Evolutionary conservation across 2,113 vertebrate genomes (phyloP).

Genomic region (Microcebus lehilahytsara): DNA sequence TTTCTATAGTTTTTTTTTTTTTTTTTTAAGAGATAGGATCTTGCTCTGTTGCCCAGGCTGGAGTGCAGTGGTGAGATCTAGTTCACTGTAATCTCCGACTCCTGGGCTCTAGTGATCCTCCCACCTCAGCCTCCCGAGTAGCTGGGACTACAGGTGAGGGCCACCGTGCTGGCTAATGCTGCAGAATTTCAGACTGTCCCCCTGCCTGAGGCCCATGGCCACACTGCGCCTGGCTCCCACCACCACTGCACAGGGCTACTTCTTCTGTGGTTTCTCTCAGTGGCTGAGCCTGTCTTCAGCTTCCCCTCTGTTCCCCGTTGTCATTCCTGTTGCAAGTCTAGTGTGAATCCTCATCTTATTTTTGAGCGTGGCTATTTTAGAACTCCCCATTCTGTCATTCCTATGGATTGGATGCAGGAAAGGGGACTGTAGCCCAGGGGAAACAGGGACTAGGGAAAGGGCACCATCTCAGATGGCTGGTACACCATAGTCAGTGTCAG

Average conservation of each 20-base stretch:
- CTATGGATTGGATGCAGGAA: neutral
- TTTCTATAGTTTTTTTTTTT: neutral
- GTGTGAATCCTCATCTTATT: neutral
- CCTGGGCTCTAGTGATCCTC: too few relatives aligned
- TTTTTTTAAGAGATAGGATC: too few relatives aligned
- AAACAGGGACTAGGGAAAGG: too few relatives aligned
- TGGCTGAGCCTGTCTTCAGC: neutral
- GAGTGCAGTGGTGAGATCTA: too few relatives aligned
- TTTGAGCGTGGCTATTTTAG: neutral
- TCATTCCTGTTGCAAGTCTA: neutral
- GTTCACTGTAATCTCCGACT: too few relatives aligned
- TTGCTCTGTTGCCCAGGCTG: too few relatives aligned
- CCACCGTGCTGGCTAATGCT: too few relatives aligned
- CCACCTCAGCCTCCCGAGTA: too few relatives aligned
- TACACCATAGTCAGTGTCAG: neutral
- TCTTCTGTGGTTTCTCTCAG: neutral
- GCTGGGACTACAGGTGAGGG: too few relatives aligned
- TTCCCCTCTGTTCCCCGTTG: neutral
- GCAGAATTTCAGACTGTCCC: neutral
- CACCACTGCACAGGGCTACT: neutral
- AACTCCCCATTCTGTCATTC: neutral
- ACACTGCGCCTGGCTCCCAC: neutral
- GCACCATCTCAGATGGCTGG: neutral
- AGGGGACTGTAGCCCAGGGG: neutral
- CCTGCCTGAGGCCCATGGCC: neutral